Percentiles rank a stretch among this genome's conserved stretches.
Conservation (phyloP, 2,797 vertebrate genomes). For the Rhadinocentrus ornatus region DNA sequence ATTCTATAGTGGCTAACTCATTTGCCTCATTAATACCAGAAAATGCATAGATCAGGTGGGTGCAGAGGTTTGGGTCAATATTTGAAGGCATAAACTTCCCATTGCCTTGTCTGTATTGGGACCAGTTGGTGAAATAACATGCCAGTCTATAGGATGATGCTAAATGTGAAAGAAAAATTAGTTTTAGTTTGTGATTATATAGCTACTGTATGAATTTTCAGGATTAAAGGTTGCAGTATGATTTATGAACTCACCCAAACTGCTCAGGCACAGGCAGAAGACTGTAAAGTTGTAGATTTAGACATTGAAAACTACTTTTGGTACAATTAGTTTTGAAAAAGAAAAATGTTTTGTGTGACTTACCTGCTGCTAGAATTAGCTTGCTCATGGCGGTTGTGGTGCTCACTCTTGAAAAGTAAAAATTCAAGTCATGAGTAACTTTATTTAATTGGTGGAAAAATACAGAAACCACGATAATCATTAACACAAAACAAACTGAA, state of each 20-base stretch:
- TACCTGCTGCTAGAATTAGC: slow-evolving; percentile 59
- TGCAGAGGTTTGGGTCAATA: slow-evolving; percentile 86
- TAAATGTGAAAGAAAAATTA: slow-evolving; percentile 34
- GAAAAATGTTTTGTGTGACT: background rate
- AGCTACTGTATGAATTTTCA: background rate
- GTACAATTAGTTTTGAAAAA: background rate
- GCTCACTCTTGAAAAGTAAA: background rate
- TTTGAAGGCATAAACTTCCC: slow-evolving; percentile 79
- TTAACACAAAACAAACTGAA: slow-evolving; percentile 33
- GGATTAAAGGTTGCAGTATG: background rate
- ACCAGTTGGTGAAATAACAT: slow-evolving; percentile 89
- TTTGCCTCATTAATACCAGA: slow-evolving; percentile 75
- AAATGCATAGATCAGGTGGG: slow-evolving; percentile 89
- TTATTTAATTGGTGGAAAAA: background rate
- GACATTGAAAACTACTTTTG: background rate
- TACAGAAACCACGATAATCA: slow-evolving; percentile 31
- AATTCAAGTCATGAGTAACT: background rate
- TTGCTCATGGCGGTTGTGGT: slow-evolving; percentile 46
- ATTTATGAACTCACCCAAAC: slow-evolving; percentile 61
- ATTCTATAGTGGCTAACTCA: slow-evolving; percentile 76
- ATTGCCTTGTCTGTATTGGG: slow-evolving; percentile 73
- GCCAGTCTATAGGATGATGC: slow-evolving; percentile 79
- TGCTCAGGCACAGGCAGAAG: slow-evolving; percentile 51
- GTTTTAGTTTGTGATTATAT: background rate
- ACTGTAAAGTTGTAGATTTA: slow-evolving; percentile 52